These are phyloP conservation scores for Acrobasis repandana DNA, from an alignment of 2,888 invertebrate species.

Conservation along the genomic window DNA sequence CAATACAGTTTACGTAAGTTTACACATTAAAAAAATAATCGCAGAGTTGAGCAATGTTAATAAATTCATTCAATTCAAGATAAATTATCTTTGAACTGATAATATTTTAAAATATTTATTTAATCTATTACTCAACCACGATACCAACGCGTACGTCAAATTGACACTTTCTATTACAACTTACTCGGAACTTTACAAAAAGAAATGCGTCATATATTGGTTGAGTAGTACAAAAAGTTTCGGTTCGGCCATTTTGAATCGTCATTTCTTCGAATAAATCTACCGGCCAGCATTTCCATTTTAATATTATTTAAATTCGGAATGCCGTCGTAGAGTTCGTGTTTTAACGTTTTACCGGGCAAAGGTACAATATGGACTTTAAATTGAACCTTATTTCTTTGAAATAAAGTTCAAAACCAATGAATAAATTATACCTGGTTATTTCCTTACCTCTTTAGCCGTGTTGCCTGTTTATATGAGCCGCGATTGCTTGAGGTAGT, in stretches of 20 bases:
- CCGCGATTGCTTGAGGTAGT: constrained; percentile 93
- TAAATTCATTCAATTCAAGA: constrained; percentile 5
- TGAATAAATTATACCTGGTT: too few relatives aligned
- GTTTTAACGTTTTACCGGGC: background rate
- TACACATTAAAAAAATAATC: background rate
- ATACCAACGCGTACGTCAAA: too few relatives aligned
- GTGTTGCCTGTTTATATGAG: constrained; percentile 84
- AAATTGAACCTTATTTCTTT: too few relatives aligned
- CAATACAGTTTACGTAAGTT: background rate
- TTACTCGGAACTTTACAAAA: too few relatives aligned
- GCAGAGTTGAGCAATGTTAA: constrained; percentile 13
- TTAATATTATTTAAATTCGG: constrained; percentile 25
- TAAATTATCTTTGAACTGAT: background rate
- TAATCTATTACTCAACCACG: too few relatives aligned
- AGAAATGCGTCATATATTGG: too few relatives aligned
- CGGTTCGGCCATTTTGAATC: background rate
- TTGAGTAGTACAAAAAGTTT: background rate
- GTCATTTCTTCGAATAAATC: background rate
- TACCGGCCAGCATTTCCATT: constrained; percentile 13
- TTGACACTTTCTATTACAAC: too few relatives aligned
- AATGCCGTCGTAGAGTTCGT: constrained; percentile 19
- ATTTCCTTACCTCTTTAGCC: background rate
- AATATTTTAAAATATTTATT: too few relatives aligned
- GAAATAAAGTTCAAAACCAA: too few relatives aligned
- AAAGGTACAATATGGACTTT: too few relatives aligned